Conservation (phyloP, 2,797 vertebrate species). For the Cottoperca gobio region DNA sequence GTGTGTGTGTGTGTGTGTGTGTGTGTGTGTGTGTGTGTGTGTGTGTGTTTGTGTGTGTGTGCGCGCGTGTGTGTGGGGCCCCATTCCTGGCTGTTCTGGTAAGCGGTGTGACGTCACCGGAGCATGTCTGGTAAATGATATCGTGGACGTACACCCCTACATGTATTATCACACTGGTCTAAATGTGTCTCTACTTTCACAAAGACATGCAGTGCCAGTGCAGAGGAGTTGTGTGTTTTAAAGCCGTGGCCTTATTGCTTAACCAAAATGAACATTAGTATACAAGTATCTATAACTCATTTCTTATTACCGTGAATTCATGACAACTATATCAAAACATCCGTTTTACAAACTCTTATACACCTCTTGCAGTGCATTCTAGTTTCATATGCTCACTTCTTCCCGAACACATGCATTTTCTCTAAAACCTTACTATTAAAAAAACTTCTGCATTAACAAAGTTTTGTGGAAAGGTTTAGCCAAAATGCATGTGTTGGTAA, state of each 20-base stretch:
- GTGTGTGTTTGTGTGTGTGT: background rate
- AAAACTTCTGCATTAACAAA: too few relatives aligned
- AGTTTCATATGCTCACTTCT: too few relatives aligned
- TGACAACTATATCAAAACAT: too few relatives aligned
- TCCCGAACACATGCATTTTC: too few relatives aligned
- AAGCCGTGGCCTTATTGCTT: background rate
- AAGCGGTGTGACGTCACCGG: conserved; percentile 42
- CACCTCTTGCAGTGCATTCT: too few relatives aligned
- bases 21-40: background rate
- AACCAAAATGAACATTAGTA: too few relatives aligned
- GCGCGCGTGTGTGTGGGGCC: conserved; percentile 5
- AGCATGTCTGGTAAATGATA: conserved; percentile 44
- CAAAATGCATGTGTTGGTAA: too few relatives aligned
- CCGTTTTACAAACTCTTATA: too few relatives aligned
- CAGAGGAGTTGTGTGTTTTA: background rate
- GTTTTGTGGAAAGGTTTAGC: too few relatives aligned
- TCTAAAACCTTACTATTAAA: too few relatives aligned
- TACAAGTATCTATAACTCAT: too few relatives aligned
- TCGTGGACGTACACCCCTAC: conserved; percentile 33
- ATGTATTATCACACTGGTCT: conserved; percentile 40
- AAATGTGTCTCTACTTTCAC: background rate
- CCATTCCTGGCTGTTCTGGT: conserved; percentile 40
- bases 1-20: background rate
- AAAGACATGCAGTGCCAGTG: background rate
- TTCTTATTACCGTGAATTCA: too few relatives aligned